These are phyloP conservation scores for Rhagoletis pomonella DNA, from an alignment of 1,140 invertebrate genomes.

Conservation along the genomic window DNA sequence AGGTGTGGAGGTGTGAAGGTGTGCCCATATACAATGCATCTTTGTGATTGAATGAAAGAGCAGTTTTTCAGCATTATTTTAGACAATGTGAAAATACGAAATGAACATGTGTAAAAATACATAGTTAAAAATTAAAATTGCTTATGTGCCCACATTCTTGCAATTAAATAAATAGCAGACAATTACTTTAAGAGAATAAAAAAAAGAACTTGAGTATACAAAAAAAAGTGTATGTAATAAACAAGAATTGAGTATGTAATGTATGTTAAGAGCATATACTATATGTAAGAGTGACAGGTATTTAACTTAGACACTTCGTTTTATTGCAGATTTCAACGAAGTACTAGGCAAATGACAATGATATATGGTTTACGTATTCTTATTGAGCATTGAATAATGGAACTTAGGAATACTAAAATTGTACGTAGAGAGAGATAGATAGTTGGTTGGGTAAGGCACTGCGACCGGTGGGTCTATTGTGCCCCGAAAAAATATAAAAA, in stretches of 20 bases:
- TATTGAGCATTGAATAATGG: too few species aligned
- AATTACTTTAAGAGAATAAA: slow-evolving; percentile 1
- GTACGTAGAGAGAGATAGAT: too few species aligned
- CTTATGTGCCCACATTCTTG: slow-evolving; percentile 10
- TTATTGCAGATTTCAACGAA: background rate
- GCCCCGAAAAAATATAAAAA: too few species aligned
- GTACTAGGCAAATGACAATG: background rate
- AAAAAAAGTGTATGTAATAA: background rate
- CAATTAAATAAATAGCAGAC: background rate
- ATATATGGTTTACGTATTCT: too few species aligned
- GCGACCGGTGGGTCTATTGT: too few species aligned
- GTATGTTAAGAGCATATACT: background rate
- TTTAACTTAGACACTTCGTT: background rate
- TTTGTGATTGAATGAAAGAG: background rate
- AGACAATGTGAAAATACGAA: background rate
- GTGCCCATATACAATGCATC: background rate
- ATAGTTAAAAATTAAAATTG: slow-evolving; percentile 16
- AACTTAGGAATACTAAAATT: too few species aligned
- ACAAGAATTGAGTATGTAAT: background rate
- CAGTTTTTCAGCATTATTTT: background rate
- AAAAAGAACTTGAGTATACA: background rate
- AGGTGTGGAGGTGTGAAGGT: background rate
- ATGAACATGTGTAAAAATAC: background rate
- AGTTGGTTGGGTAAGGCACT: too few species aligned
- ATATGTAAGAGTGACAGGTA: background rate